Base-by-base conservation (phyloP, 2,113 vertebrate species). In the Larimichthys polyactis region DNA sequence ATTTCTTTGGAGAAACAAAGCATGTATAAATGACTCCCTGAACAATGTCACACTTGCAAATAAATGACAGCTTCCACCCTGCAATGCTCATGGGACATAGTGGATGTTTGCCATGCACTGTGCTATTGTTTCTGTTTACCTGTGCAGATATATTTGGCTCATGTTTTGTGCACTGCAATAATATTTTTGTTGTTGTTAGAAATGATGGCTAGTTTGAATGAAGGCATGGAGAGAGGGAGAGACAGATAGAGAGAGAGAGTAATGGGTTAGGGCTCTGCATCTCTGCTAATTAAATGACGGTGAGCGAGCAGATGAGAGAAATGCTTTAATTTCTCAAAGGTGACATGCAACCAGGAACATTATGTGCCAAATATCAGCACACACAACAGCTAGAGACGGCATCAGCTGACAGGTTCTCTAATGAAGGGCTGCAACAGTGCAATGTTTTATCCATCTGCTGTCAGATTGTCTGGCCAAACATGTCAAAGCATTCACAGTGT, bases 271-370 rank as follows among this genome's bases (percentile, higher is more conserved):
- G 78, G 72, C 69, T 79, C 80, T 49, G 82, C 81, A 70, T 87
- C 81, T 64, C 71, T 48, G 82, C 88, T 94, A 93, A 93, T 94
- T 94, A 93, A 92, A 93, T 89, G 89, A 88, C 17, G 48, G 81
- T 3, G 81, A 89, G 78, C 81, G 22, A 59, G 85, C 85, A 78
- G 84, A 88, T 79, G 85, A 93, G 91, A 91, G 86, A 85, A 87
- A 91, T 48, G 79, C 83, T 89, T 89, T 78, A 83, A 91, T 93
- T 91, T 90, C 87, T 90, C 92, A 89, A 84, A 89, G 92, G 83
- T 89, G 87, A 91, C 91, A 71, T 8, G 63, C 62, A 74, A 74
- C 29, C 79, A 43, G 79, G 85, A 73, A 87, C 85, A 81, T 92
- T 86, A 88, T 71, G 83, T 82, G 86, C 71, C 69, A 81, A 82